A percentile compares a stretch with the other conserved stretches of the same genome.
These are phyloP conservation scores for Rhinichthys osculus DNA, from an alignment of 2,797 vertebrate species.

Conservation along the genomic window DNA sequence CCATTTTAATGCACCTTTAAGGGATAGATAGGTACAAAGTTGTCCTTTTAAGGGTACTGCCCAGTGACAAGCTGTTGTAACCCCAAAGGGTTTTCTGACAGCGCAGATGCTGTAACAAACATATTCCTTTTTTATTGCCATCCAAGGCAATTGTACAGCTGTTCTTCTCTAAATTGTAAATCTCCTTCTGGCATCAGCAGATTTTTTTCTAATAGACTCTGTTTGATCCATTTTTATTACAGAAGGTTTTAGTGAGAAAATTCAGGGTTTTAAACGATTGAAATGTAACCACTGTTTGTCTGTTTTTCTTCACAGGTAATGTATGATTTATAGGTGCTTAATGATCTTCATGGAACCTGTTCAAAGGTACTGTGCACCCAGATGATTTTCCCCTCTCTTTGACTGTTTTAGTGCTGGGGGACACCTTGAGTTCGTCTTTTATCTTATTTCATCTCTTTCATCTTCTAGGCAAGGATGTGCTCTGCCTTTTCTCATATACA, in stretches of 20 bases:
- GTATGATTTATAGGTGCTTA: conserved; percentile 51
- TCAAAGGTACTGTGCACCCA: conserved; percentile 17
- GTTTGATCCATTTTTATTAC: neutral
- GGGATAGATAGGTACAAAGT: neutral
- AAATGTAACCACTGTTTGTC: conserved; percentile 22
- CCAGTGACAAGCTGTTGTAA: neutral
- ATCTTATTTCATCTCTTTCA: conserved; percentile 27
- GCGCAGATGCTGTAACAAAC: neutral
- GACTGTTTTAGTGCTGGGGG: conserved; percentile 19
- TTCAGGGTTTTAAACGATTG: neutral
- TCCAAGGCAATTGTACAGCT: conserved; percentile 1
- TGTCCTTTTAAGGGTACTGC: neutral
- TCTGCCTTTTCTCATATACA: neutral
- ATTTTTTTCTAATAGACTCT: neutral
- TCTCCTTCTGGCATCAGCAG: neutral
- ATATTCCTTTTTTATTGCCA: neutral
- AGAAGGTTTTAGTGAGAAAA: neutral
- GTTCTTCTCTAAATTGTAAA: neutral
- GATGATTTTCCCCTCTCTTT: conserved; percentile 1
- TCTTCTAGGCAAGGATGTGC: conserved; percentile 1
- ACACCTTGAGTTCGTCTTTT: conserved; percentile 27
- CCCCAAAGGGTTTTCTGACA: neutral
- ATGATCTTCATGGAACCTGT: neutral
- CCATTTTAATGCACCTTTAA: neutral
- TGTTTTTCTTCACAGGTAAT: conserved; percentile 53